These are phyloP conservation scores for Progne subis DNA, from an alignment of 2,113 vertebrate species.

Conservation along the genomic window DNA sequence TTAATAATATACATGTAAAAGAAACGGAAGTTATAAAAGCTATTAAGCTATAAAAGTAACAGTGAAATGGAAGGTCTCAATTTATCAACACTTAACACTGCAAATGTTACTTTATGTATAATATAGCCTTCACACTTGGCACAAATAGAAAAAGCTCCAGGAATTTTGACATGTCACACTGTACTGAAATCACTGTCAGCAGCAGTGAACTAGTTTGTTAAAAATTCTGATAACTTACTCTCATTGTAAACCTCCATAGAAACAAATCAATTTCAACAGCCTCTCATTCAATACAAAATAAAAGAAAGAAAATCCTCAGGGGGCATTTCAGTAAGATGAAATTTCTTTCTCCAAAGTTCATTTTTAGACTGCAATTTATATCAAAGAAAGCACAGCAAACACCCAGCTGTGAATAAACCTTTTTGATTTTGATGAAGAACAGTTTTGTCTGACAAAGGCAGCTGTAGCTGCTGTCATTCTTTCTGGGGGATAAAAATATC, in stretches of 20 bases:
- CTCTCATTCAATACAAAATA: not conserved
- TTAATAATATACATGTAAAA: not conserved
- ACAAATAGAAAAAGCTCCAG: not conserved
- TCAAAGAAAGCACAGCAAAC: conserved; percentile 8
- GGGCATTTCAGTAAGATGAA: not conserved
- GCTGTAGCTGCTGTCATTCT: not conserved
- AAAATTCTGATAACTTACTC: not conserved
- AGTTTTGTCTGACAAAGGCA: not conserved
- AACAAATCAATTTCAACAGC: not conserved
- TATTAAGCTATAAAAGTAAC: not conserved
- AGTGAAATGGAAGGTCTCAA: not conserved
- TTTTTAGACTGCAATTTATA: conserved; percentile 11
- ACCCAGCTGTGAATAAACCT: not conserved
- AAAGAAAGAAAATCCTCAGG: not conserved
- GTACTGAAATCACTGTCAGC: not conserved
- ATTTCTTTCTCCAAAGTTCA: not conserved
- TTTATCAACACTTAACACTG: not conserved
- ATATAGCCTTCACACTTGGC: not conserved
- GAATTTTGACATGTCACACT: not conserved
- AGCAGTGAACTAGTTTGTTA: not conserved
- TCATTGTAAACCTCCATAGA: not conserved
- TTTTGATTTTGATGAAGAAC: conserved; percentile 7
- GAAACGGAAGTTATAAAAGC: not conserved
- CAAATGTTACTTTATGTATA: not conserved
- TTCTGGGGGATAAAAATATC: not conserved